phyloP scores from a whole-genome alignment of 2,797 vertebrate species.

The Telmatherina bonti region DNA sequence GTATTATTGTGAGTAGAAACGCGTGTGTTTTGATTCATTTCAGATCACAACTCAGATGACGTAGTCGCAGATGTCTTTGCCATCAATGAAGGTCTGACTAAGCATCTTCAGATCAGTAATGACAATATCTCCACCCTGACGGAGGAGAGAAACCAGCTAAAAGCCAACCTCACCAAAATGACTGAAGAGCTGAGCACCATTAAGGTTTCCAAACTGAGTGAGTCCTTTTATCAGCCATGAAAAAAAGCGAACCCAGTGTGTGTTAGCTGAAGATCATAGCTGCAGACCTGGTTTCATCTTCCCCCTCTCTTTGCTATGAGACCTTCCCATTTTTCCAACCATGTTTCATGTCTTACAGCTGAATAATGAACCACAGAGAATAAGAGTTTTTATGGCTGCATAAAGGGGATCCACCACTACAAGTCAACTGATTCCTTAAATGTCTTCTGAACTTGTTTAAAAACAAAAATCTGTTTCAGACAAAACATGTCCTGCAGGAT shows the following conservation, averaged over 20 bases:
- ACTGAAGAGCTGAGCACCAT: accelerated
- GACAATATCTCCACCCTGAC: not conserved
- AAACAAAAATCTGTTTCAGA: not conserved
- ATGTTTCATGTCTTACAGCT: no score
- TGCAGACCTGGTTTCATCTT: not conserved
- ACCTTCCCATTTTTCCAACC: not conserved
- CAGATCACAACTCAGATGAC: not conserved
- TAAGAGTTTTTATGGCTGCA: not conserved
- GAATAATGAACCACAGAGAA: not conserved
- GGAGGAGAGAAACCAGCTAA: not conserved
- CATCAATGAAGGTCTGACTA: no score
- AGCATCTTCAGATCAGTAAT: no score
- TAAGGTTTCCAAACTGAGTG: not conserved
- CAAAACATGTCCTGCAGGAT: slow-evolving; percentile 17
- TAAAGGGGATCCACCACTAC: no score
- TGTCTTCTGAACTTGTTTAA: no score
- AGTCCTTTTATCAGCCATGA: not conserved
- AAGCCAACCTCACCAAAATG: not conserved
- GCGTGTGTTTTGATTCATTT: not conserved
- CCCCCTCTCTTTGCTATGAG: not conserved
- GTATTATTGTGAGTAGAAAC: no score
- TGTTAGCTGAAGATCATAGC: not conserved
- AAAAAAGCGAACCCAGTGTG: not conserved
- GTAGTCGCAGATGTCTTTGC: not conserved
- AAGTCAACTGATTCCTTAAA: no score